Evolutionary conservation across 1,140 invertebrate genomes (phyloP).

Genomic region (Eciton burchellii): DNA sequence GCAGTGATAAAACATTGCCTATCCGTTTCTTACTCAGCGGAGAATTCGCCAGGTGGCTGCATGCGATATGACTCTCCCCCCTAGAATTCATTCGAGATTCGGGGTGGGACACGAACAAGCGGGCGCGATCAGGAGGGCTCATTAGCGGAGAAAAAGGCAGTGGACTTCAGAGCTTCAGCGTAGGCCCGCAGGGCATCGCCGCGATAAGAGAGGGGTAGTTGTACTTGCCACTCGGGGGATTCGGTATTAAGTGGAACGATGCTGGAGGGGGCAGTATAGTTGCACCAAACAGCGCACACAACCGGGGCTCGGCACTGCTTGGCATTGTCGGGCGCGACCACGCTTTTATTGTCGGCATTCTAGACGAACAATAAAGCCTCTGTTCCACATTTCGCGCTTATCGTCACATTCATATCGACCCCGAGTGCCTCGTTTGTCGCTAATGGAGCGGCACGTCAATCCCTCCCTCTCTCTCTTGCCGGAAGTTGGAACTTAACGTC

Average conservation of each 20-base stretch:
- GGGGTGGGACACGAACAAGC: background rate
- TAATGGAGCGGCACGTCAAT: constrained; percentile 70
- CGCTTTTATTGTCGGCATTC: constrained; percentile 78
- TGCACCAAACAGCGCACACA: constrained; percentile 21
- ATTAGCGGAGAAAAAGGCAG: constrained; percentile 39
- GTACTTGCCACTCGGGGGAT: constrained; percentile 25
- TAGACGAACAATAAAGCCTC: constrained; percentile 78
- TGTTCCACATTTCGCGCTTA: constrained; percentile 76
- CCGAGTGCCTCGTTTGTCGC: constrained; percentile 69
- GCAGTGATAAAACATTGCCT: too few relatives aligned
- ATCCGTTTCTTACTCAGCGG: background rate
- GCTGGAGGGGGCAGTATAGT: constrained; percentile 5
- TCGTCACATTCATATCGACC: constrained; percentile 73
- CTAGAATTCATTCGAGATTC: background rate
- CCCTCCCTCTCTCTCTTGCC: constrained; percentile 16
- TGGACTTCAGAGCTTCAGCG: constrained; percentile 5
- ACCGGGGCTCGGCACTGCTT: constrained; percentile 56
- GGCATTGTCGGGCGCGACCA: constrained; percentile 68
- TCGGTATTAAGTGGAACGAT: constrained; percentile 38
- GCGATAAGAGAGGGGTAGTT: constrained; percentile 56
- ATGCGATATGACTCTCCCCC: background rate
- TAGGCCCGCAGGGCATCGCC: constrained; percentile 46
- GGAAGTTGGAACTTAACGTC: constrained; percentile 12
- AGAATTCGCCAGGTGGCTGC: background rate
- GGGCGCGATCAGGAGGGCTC: constrained; percentile 1